phyloP scores from a whole-genome alignment of 2,113 vertebrate genomes.

The Limnothrissa miodon region DNA sequence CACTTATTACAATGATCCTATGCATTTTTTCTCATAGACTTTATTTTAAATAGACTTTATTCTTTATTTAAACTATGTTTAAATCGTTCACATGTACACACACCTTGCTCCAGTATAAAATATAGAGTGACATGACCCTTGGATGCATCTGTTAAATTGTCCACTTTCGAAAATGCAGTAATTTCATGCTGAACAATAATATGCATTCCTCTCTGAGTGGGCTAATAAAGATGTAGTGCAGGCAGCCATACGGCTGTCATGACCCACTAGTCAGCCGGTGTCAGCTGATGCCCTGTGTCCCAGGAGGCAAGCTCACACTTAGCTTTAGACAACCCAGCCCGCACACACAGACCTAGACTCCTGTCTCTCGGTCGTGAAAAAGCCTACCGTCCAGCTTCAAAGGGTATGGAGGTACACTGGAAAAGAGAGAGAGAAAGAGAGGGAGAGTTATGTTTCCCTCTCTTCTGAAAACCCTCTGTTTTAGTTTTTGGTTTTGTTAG shows the following conservation, averaged over 20 bases:
- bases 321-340: not conserved
- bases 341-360: not conserved
- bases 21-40: not conserved
- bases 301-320: not conserved
- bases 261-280: not conserved
- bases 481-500: not conserved
- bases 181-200: not conserved
- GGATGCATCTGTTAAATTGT: not conserved
- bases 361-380: too few relatives aligned
- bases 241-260: not conserved
- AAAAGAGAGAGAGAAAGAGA: not conserved
- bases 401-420: not conserved
- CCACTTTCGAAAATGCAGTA: not conserved
- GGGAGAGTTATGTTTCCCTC: not conserved
- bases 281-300: not conserved
- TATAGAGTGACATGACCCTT: not conserved
- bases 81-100: not conserved
- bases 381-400: not conserved
- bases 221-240: constrained; percentile 2
- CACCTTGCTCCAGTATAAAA: not conserved
- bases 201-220: not conserved
- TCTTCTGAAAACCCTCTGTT: not conserved
- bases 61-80: not conserved
- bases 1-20: not conserved
- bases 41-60: not conserved